These are phyloP conservation scores for Ranitomeya variabilis DNA, from an alignment of 2,113 vertebrate species.

Conservation along the genomic window DNA sequence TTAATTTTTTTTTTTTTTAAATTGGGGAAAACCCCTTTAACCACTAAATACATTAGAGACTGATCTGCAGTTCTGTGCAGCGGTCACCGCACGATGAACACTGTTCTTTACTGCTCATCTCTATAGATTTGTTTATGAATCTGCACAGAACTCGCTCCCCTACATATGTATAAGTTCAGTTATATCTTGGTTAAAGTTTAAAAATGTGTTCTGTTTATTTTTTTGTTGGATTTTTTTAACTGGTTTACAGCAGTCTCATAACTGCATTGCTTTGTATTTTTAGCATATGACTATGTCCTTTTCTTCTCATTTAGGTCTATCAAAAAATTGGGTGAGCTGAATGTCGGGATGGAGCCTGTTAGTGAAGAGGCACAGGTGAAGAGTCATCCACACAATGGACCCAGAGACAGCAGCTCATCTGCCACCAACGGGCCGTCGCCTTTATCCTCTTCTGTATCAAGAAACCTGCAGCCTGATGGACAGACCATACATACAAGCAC, in stretches of 20 bases:
- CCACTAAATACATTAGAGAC: no score
- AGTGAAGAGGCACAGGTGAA: conserved; percentile 81
- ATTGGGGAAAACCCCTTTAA: no score
- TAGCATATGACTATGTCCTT: background rate
- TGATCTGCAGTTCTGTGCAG: no score
- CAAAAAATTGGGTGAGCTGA: conserved; percentile 94
- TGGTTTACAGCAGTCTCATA: background rate
- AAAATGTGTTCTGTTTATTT: background rate
- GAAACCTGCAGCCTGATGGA: conserved; percentile 65
- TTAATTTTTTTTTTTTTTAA: no score
- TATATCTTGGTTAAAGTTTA: no score
- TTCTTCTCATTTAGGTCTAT: conserved; percentile 80
- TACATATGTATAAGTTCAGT: no score
- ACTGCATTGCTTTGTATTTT: background rate
- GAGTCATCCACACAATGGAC: conserved; percentile 83
- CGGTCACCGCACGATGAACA: no score
- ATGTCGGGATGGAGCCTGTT: conserved; percentile 85
- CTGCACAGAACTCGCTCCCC: no score
- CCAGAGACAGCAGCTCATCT: conserved; percentile 66
- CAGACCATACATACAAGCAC: conserved; percentile 76
- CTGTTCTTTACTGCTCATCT: no score
- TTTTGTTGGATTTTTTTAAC: no score
- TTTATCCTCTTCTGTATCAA: conserved; percentile 67
- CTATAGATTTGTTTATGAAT: no score
- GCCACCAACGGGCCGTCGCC: conserved; percentile 66